These are phyloP conservation scores for Chrysemys picta DNA, from an alignment of 2,113 vertebrate species.

Conservation along the genomic window DNA sequence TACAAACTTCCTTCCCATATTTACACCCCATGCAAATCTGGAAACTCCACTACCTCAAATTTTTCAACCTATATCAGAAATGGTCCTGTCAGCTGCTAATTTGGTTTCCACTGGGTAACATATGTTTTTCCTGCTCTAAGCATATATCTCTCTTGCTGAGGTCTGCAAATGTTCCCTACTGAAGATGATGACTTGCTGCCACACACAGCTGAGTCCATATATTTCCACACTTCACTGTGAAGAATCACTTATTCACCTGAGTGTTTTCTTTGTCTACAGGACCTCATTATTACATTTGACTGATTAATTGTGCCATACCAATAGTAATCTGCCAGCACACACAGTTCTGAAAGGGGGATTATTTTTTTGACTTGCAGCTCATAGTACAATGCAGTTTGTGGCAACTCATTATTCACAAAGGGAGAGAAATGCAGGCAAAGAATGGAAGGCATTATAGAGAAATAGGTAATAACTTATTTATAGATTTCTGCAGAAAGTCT, in stretches of 20 bases:
- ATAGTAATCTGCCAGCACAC: not conserved
- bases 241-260: not conserved
- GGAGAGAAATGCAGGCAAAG: slow-evolving; percentile 63
- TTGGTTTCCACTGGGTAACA: not conserved
- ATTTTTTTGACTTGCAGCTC: slow-evolving; percentile 21
- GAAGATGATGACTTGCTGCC: not conserved
- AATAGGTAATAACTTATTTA: slow-evolving; percentile 75
- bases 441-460: slow-evolving; percentile 44
- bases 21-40: fast-evolving
- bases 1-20: not conserved
- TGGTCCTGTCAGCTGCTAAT: not conserved
- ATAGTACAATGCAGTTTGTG: slow-evolving; percentile 31
- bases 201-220: not conserved
- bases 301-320: not conserved
- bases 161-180: not conserved
- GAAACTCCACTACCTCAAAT: not conserved
- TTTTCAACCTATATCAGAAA: not conserved
- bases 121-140: not conserved
- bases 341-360: not conserved
- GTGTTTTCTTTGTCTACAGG: not conserved
- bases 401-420: slow-evolving; percentile 50
- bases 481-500: slow-evolving; percentile 64
- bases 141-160: not conserved
- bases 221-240: not conserved
- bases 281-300: slow-evolving; percentile 23